Percentiles rank a stretch among this genome's conserved stretches.
Evolutionary conservation across 2,797 vertebrate genomes (phyloP).

Genomic region (Catostomus latipinnis): DNA sequence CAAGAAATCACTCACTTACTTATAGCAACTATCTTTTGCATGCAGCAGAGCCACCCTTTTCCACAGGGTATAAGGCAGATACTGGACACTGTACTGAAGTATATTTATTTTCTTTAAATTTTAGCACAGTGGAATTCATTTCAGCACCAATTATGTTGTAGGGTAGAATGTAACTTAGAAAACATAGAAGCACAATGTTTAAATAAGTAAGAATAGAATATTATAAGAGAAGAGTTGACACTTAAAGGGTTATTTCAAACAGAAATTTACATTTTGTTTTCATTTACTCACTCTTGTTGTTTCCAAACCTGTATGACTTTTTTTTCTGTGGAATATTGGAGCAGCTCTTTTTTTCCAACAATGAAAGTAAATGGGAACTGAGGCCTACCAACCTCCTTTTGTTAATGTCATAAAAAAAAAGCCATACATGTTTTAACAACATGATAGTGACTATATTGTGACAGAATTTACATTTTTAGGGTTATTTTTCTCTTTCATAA

Average conservation of each 20-base stretch:
- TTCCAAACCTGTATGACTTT: too few species aligned
- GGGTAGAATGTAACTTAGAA: not conserved
- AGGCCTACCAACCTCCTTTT: too few species aligned
- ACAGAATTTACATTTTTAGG: too few species aligned
- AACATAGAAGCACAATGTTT: not conserved
- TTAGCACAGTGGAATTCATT: constrained; percentile 11
- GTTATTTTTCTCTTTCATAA: too few species aligned
- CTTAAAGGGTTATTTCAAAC: not conserved
- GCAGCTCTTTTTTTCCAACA: too few species aligned
- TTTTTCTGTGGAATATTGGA: too few species aligned
- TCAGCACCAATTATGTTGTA: constrained; percentile 16
- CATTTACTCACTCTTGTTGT: too few species aligned
- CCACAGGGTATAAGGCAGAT: not conserved
- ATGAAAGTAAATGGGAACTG: too few species aligned
- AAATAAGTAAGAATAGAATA: not conserved
- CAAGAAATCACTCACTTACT: constrained; percentile 1
- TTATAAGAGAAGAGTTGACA: not conserved
- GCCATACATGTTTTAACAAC: too few species aligned
- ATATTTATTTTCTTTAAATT: constrained; percentile 6
- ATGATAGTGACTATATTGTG: too few species aligned
- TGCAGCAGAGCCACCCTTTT: constrained; percentile 9
- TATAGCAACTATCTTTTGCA: constrained; percentile 1
- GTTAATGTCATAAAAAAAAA: too few species aligned
- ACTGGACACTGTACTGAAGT: constrained; percentile 5
- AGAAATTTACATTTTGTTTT: too few species aligned